Conservation (phyloP, 2,113 vertebrate genomes). For the Mormyrus iriodes region DNA sequence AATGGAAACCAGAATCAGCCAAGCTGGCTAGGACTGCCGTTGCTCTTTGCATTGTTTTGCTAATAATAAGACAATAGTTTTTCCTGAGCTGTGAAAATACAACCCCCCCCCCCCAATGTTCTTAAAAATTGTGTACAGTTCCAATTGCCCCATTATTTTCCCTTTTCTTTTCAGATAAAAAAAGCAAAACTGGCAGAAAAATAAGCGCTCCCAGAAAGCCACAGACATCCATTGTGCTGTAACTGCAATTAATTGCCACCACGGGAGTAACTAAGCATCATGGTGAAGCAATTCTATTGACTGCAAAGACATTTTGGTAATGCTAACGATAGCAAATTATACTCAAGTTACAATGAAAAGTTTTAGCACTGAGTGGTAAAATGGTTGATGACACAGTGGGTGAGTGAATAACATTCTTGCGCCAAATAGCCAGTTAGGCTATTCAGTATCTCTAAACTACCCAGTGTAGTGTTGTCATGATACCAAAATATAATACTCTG, state of each 20-base stretch:
- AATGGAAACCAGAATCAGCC: background rate
- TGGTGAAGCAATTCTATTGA: background rate
- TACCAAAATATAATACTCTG: too few relatives aligned
- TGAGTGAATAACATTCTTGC: background rate
- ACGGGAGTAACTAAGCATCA: background rate
- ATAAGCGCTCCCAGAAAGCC: background rate
- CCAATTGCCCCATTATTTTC: background rate
- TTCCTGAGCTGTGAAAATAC: background rate
- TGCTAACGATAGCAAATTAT: conserved; percentile 4
- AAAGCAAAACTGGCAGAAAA: background rate
- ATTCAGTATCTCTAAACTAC: background rate
- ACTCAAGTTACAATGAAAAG: conserved; percentile 6
- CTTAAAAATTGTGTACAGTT: background rate
- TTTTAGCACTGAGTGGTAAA: background rate
- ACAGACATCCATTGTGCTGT: background rate
- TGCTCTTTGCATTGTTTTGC: background rate
- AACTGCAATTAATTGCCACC: background rate
- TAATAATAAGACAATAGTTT: background rate
- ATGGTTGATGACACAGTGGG: background rate
- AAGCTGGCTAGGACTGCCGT: background rate
- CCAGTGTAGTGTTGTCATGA: too few relatives aligned
- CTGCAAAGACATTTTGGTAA: background rate
- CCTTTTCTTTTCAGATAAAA: background rate
- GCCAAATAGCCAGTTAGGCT: background rate
- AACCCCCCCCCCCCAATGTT: background rate